Base-by-base conservation (phyloP, 1,140 invertebrate genomes). In the Leptonema lineaticorne region DNA sequence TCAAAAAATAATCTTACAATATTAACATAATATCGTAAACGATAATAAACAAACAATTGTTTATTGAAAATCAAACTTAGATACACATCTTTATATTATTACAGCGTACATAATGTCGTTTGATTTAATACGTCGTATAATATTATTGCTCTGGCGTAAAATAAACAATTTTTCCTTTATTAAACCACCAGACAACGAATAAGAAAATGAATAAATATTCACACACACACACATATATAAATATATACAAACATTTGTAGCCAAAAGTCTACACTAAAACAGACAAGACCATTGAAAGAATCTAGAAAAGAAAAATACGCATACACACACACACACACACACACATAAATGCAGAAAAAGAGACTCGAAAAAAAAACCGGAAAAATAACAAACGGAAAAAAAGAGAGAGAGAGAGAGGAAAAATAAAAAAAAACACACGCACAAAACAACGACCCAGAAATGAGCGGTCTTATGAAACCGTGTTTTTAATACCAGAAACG, bases 401-500 rank as follows among this genome's bases (percentile, higher is more conserved):
- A 24, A 16, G 37, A 16, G 37, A 16, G 37, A 14, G 37, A 41
- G 16, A 41, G 37, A 14, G 22, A 26, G 18, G 50, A 53, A 53
- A 53, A 26, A 53, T 53, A 53, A 22, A 9, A 24, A 24, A 53
- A 26, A 45, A 45, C 37, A 45, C 37, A 14, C 14, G 14, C 37
- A 45, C 37, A 45, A 2, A 45, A n/a, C n/a, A 14, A 4, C 4
- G 4, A 9, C 11, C 37, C 37, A 45, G 50, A 53, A 53, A 53
- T 53, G 50, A 53, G 50, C 50, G 50, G 59, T 33, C 29, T 62
- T 62, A 62, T 62, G 37, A 62, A 62, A 62, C 59, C 59, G 24
- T 33, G 59, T 33, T 62, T 62, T 62, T 62, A 62, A 62, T 62
- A 62, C 59, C 59, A 33, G 59, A 62, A 62, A 62, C 59, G 59